These are phyloP conservation scores for Ptilorrhoa leucosticta DNA, from an alignment of 2,113 vertebrate genomes.

Conservation along the genomic window DNA sequence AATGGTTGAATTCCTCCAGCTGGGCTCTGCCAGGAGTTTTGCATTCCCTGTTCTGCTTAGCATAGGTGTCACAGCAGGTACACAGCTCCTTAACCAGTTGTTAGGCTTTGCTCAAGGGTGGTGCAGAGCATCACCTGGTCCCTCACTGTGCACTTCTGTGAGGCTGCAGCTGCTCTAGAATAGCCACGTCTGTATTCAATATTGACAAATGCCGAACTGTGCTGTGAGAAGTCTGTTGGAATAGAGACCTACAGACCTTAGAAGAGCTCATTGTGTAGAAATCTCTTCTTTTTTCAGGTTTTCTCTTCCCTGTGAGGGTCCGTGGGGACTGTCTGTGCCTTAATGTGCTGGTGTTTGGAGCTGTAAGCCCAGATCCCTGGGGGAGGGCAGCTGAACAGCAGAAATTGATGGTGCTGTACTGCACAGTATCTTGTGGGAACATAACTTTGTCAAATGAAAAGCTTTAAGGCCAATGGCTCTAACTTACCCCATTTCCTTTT, in stretches of 20 bases:
- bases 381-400: neutral
- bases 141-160: neutral
- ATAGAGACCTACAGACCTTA: neutral
- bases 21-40: neutral
- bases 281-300: too few relatives aligned
- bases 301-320: neutral
- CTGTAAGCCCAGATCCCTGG: neutral
- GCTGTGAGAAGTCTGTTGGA: neutral
- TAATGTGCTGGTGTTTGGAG: accelerated
- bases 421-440: neutral
- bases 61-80: neutral
- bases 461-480: slow-evolving; percentile 28
- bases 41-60: neutral
- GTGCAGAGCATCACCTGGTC: neutral
- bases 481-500: slow-evolving; percentile 47
- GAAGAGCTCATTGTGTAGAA: neutral
- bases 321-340: neutral
- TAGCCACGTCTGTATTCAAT: neutral
- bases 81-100: neutral
- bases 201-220: too few relatives aligned
- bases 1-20: neutral
- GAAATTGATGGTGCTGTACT: neutral
- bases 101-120: neutral
- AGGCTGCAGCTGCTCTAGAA: neutral
- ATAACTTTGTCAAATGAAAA: slow-evolving; percentile 31